Base-by-base conservation (phyloP, 2,888 invertebrate species). In the Dasysyrphus albostriatus region DNA sequence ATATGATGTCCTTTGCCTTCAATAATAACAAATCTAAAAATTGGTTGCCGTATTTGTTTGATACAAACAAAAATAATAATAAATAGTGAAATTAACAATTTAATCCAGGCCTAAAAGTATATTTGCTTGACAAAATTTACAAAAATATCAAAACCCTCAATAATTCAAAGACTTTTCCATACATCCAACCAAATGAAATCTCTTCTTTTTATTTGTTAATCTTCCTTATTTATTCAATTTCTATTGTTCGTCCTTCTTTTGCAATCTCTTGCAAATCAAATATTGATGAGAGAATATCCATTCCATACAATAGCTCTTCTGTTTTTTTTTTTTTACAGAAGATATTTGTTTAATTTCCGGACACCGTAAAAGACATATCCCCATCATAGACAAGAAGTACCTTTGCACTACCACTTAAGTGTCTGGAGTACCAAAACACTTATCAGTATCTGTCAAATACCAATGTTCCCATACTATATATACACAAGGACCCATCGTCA, bases 271-370 rank as follows among this genome's bases (percentile, higher is more conserved):
- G 3, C 69, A 69, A 32, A 69, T 69, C 59, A 61, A 77, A 70
- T 59, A 77, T 70, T 59, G 39, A 58, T 49, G 47, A 47, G 34
- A 19, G 44, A 63, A 76, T 47, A 58, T 59, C 29, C 59, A 14
- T 51, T 69, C 49, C 49, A 7, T 19, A n/a, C 51, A n/a, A 29
- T 29, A 14, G 44, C 16, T 29, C 14, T 59, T 39, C 2, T 59
- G 7, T 3, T 19, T 37, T n/a, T 39, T n/a, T 34, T 56, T 39
- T n/a, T n/a, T 58, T 14, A 34, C 10, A 54, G 14, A 73, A 54
- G 9, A 65, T 81, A 77, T 76, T 85, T 81, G 76, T 85, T 85
- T 81, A 77, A 81, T 85, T 85, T 76, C 69, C 73, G 70, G 54
- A 49, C 44, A 77, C 73, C 59, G 39, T 79, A 79, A 73, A 73